phyloP scores from a whole-genome alignment of 1,140 invertebrate genomes.

The Caenorhabditis inopinata region DNA sequence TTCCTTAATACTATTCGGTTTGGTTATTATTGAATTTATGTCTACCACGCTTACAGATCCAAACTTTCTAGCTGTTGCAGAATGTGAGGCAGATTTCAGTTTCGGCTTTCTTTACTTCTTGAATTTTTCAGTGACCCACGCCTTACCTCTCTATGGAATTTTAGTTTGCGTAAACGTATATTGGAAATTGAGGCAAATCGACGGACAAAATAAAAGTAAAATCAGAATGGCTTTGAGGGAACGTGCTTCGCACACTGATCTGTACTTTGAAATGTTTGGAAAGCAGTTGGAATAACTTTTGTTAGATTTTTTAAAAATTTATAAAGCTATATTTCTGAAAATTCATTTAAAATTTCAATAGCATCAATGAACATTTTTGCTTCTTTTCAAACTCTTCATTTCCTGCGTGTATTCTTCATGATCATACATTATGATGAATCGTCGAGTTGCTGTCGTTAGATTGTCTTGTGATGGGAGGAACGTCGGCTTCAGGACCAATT shows the following conservation, averaged over 20 bases:
- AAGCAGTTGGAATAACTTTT: background rate
- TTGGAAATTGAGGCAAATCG: background rate
- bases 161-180: background rate
- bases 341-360: background rate
- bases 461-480: no score
- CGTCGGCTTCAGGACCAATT: no score
- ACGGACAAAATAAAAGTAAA: background rate
- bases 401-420: background rate
- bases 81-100: background rate
- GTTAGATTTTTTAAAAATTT: no score
- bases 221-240: background rate
- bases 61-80: background rate
- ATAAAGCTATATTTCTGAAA: no score
- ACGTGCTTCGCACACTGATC: background rate
- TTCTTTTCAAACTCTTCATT: background rate
- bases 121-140: background rate
- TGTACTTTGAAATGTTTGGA: conserved; percentile 14
- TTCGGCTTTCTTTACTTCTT: no score
- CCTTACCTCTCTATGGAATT: background rate
- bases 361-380: background rate
- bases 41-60: background rate
- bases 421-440: background rate
- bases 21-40: background rate
- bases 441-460: background rate
- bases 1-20: background rate